Evolutionary conservation across 1,140 invertebrate genomes (phyloP), one percentile per base, ranked within the genome.

Genomic region (Chlorops oryzae): DNA sequence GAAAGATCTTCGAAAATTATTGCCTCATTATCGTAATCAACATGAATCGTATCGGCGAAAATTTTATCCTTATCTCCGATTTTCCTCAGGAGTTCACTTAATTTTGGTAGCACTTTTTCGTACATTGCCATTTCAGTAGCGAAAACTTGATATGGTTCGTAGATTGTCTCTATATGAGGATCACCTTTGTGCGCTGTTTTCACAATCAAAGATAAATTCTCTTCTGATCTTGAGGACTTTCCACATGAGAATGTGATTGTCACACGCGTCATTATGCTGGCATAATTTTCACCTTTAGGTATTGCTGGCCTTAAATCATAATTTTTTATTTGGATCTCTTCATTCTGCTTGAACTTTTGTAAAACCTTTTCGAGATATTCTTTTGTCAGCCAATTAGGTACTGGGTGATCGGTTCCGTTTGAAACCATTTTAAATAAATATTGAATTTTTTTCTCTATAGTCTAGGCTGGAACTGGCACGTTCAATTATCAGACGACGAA

Each of bases 1-100:
- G 63, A 61, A 17, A 82, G 58, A 60, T 82, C 80, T 47, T 81
- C 79, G 61, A 82, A 68, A 17, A 70, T 64, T 12, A 65, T 70
- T 12, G 66, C 67, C 9, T 55, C 55, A 17, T 55, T 61, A 17
- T 70, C 59, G 24, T 67, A 64, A 51, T 70, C 67, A 5, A 70
- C 66, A 28, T 67, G 50, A 13, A 70, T 21, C 0, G 64, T 70
- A 38, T 58, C 51, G 5, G 66, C 63, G n/a, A 66, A 70, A 1
- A 70, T 18, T 20, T 70, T 62, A 21, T 70, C 66, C 3, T 48
- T 48, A 37, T 64, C 52, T 6, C 50, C 39, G 0, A 61, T 62
- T 25, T 44, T 45, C 2, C 34, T 51, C 2, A 70, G 24, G 2
- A 70, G 21, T 1, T 17, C 40, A 2, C 25, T 59, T 3, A 70